These are phyloP conservation scores for Hippocampus zosterae DNA, from an alignment of 2,113 vertebrate genomes.

Conservation along the genomic window DNA sequence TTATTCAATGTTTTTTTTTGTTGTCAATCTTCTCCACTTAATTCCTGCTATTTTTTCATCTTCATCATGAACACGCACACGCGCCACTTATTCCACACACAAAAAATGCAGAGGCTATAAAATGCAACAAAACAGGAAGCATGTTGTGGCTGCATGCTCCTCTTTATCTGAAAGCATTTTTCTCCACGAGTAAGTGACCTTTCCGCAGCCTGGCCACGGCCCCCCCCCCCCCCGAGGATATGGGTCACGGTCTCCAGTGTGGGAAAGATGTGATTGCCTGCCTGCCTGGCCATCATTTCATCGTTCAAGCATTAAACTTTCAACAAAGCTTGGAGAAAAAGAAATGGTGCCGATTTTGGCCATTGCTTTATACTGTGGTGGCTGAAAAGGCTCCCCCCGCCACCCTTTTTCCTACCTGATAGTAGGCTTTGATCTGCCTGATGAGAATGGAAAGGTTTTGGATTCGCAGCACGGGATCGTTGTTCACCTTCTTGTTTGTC, in stretches of 20 bases:
- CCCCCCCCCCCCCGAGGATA: constrained; percentile 5
- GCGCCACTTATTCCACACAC: background rate
- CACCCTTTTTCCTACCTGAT: constrained; percentile 82
- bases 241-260: constrained; percentile 25
- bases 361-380: background rate
- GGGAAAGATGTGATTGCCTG: constrained; percentile 23
- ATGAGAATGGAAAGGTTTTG: constrained; percentile 93
- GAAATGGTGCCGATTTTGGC: background rate
- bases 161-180: background rate
- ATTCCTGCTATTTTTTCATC: too few species aligned
- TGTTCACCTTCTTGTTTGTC: constrained; percentile 96
- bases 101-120: background rate
- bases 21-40: too few species aligned
- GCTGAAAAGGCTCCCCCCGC: background rate
- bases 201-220: background rate
- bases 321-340: background rate
- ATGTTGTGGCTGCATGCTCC: background rate
- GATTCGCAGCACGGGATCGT: constrained; percentile 87
- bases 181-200: background rate
- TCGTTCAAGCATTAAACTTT: background rate
- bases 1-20: too few species aligned
- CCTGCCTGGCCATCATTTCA: constrained; percentile 2
- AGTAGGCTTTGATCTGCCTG: constrained; percentile 90
- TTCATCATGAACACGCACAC: background rate
- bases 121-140: background rate